Conservation (phyloP, 1,140 invertebrate genomes). For the Drosophila nebulosa region DNA sequence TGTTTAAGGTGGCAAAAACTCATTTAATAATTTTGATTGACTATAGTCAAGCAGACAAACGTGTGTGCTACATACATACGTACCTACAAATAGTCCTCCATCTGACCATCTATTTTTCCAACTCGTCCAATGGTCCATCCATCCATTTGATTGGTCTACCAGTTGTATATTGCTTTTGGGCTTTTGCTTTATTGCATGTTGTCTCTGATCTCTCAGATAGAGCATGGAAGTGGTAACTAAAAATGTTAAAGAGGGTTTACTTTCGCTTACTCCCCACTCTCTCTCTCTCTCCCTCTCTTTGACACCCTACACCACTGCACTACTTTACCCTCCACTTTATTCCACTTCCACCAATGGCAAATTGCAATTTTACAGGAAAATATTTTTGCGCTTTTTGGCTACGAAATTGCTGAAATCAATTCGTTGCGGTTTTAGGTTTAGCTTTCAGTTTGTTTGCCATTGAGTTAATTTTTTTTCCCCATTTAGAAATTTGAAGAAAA, state of each 20-base stretch:
- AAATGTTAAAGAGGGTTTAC: slow-evolving; percentile 1
- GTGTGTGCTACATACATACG: background rate
- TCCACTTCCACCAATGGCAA: slow-evolving; percentile 25
- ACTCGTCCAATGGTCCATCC: background rate
- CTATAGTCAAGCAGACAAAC: background rate
- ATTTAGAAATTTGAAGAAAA: slow-evolving; percentile 20
- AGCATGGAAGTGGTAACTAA: background rate
- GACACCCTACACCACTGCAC: background rate
- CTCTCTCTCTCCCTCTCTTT: background rate
- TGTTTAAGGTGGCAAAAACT: background rate
- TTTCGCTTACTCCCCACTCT: background rate
- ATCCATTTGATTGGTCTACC: slow-evolving; percentile 15
- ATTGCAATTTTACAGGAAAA: slow-evolving; percentile 56
- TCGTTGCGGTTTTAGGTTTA: slow-evolving; percentile 58
- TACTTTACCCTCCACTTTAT: background rate
- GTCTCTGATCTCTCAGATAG: background rate
- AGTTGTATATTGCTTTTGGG: slow-evolving; percentile 49
- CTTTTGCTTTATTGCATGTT: slow-evolving; percentile 23
- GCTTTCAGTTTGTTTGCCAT: slow-evolving; percentile 44
- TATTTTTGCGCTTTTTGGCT: slow-evolving; percentile 55
- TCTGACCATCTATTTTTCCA: slow-evolving; percentile 8
- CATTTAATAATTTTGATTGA: slow-evolving; percentile 17
- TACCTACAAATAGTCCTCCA: background rate
- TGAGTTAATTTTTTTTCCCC: slow-evolving; percentile 12
- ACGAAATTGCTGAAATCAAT: slow-evolving; percentile 72